Percentiles rank a stretch among this genome's conserved stretches.
Conservation (phyloP, 2,797 vertebrate genomes). For the Serranus cabrilla region DNA sequence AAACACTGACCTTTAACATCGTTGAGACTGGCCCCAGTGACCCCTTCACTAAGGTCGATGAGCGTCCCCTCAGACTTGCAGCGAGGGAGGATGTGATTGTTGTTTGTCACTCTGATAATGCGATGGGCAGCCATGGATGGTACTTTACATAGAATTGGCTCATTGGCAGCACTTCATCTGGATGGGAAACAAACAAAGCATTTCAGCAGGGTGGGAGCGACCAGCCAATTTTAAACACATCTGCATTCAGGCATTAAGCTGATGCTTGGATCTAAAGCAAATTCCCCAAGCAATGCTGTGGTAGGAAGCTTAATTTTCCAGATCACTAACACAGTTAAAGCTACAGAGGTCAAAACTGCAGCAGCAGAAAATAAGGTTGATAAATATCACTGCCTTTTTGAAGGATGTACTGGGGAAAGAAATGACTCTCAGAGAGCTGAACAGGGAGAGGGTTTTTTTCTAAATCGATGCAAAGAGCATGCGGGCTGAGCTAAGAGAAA, state of each 20-base stretch:
- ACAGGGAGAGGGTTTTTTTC: not conserved
- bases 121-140: slow-evolving; percentile 94
- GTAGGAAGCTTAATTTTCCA: slow-evolving; percentile 42
- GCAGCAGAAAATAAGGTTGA: slow-evolving; percentile 34
- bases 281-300: not conserved
- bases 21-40: slow-evolving; percentile 86
- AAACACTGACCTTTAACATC: slow-evolving; percentile 93
- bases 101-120: slow-evolving; percentile 93
- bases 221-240: slow-evolving; percentile 17
- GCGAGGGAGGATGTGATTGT: slow-evolving; percentile 90
- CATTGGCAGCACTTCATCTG: slow-evolving; percentile 77
- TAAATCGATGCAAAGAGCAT: slow-evolving; percentile 49
- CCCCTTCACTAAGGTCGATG: slow-evolving; percentile 90
- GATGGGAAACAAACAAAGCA: slow-evolving; percentile 18
- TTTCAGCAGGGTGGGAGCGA: slow-evolving; percentile 15
- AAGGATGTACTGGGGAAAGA: slow-evolving; percentile 2
- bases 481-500: slow-evolving; percentile 5
- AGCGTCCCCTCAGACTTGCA: slow-evolving; percentile 97
- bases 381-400: slow-evolving; percentile 30
- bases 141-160: slow-evolving; percentile 38
- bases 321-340: slow-evolving; percentile 27
- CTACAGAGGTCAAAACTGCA: slow-evolving; percentile 26
- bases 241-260: slow-evolving; percentile 2
- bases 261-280: slow-evolving; percentile 2
- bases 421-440: slow-evolving; percentile 3